Conservation (phyloP, 2,888 invertebrate species). For the Phortica okadai region DNA sequence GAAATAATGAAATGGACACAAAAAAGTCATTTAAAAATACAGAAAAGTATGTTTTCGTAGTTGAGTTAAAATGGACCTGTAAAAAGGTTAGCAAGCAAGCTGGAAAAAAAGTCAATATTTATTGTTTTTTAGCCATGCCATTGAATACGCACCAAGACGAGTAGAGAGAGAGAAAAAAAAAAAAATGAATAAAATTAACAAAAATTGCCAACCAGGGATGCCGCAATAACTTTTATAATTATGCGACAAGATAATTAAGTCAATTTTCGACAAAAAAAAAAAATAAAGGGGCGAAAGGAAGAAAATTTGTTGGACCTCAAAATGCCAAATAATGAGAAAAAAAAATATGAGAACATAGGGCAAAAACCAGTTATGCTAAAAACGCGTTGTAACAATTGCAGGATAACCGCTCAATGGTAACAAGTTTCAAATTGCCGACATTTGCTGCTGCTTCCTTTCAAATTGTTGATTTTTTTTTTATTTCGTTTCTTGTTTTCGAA, state of each 20-base stretch:
- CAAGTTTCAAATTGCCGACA: constrained; percentile 36
- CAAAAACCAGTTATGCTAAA: constrained; percentile 39
- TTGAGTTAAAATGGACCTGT: background rate
- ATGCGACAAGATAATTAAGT: constrained; percentile 66
- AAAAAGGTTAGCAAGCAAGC: background rate
- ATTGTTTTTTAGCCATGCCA: constrained; percentile 4
- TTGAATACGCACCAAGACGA: background rate
- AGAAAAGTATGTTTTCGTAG: background rate
- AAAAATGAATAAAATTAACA: constrained; percentile 23
- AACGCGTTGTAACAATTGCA: constrained; percentile 20
- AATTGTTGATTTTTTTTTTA: constrained; percentile 3
- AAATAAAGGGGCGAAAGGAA: constrained; percentile 30
- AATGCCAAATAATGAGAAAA: background rate
- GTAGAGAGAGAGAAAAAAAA: background rate
- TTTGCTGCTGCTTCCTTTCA: constrained; percentile 2
- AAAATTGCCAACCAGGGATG: constrained; percentile 33
- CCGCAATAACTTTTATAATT: constrained; percentile 67
- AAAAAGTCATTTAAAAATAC: constrained; percentile 21
- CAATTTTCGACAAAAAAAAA: constrained; percentile 49
- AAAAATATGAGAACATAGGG: constrained; percentile 34
- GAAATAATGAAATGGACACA: background rate
- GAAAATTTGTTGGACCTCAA: constrained; percentile 31
- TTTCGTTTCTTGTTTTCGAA: constrained; percentile 1
- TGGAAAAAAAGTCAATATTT: constrained; percentile 9
- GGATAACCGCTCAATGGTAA: constrained; percentile 30